Evolutionary conservation across 2,888 invertebrate genomes (phyloP).

Genomic region (Drosophila monieri): DNA sequence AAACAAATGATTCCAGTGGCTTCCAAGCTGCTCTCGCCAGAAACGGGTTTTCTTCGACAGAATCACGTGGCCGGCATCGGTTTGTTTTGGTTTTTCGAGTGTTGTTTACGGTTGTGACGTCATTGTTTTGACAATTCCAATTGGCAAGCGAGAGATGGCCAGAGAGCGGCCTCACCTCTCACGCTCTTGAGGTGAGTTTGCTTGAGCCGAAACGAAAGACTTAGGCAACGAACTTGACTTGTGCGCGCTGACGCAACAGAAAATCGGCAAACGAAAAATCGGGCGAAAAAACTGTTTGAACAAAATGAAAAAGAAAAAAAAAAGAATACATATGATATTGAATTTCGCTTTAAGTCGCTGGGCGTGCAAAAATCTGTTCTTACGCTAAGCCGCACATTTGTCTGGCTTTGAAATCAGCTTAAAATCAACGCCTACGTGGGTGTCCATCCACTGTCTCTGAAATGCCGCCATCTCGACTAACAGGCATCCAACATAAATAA

Average conservation of each 20-base stretch:
- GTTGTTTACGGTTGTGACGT: conserved; percentile 76
- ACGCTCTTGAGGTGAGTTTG: conserved; percentile 19
- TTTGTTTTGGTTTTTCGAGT: conserved; percentile 71
- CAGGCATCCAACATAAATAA: conserved; percentile 48
- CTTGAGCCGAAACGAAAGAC: conserved; percentile 56
- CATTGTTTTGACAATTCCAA: conserved; percentile 71
- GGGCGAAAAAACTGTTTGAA: conserved; percentile 11
- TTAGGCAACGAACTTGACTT: conserved; percentile 67
- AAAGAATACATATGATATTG: conserved; percentile 48
- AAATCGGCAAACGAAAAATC: conserved; percentile 20
- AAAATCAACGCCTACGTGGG: conserved; percentile 78
- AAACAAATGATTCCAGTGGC: conserved; percentile 71
- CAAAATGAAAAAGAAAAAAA: background rate
- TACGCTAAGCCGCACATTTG: conserved; percentile 68
- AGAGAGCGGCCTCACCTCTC: background rate
- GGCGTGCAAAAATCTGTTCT: conserved; percentile 63
- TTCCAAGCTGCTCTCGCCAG: conserved; percentile 38
- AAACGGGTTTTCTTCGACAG: conserved; percentile 57
- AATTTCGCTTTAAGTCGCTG: conserved; percentile 61
- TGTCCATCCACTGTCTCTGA: conserved; percentile 51
- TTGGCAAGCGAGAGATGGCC: conserved; percentile 38
- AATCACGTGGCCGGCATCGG: conserved; percentile 72
- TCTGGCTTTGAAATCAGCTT: conserved; percentile 78
- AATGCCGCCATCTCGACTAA: conserved; percentile 28
- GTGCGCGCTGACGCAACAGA: conserved; percentile 43